Conservation (phyloP, 1,140 invertebrate genomes). For the Gryllus bimaculatus region DNA sequence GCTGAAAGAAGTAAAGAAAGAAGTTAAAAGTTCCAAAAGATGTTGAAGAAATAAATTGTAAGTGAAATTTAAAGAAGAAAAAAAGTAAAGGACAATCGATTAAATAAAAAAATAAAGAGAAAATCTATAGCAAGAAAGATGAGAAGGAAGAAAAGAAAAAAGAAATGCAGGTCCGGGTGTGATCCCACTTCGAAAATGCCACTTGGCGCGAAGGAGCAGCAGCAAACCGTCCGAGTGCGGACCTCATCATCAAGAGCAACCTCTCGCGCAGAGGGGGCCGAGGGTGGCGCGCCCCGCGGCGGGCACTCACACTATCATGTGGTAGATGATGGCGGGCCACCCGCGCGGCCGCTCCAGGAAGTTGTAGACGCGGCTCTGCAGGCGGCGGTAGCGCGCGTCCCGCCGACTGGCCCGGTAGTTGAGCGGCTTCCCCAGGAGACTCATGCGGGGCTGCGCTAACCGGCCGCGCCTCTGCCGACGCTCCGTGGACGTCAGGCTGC, state of each 20-base stretch:
- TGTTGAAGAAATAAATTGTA: not conserved
- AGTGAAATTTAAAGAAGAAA: not conserved
- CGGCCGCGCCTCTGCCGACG: constrained; percentile 35
- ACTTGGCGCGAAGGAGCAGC: no score
- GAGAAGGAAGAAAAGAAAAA: no score
- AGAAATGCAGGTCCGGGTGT: no score
- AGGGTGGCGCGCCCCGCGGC: not conserved
- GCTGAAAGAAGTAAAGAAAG: not conserved
- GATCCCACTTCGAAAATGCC: no score
- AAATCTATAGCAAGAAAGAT: no score
- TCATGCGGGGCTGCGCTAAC: constrained; percentile 71
- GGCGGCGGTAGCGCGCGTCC: constrained; percentile 77
- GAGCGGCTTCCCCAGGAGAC: constrained; percentile 80
- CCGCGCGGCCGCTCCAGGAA: constrained; percentile 86
- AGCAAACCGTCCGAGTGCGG: no score
- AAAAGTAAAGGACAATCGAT: no score
- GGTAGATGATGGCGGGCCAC: constrained; percentile 74
- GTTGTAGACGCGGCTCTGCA: constrained; percentile 86
- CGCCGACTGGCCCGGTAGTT: constrained; percentile 75
- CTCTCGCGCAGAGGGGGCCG: not conserved
- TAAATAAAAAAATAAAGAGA: no score
- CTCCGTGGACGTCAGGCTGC: constrained; percentile 12
- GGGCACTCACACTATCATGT: constrained; percentile 84
- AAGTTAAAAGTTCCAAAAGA: not conserved
- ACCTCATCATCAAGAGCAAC: no score